Base-by-base conservation (phyloP, 2,888 invertebrate genomes). In the Eudemis profundana region DNA sequence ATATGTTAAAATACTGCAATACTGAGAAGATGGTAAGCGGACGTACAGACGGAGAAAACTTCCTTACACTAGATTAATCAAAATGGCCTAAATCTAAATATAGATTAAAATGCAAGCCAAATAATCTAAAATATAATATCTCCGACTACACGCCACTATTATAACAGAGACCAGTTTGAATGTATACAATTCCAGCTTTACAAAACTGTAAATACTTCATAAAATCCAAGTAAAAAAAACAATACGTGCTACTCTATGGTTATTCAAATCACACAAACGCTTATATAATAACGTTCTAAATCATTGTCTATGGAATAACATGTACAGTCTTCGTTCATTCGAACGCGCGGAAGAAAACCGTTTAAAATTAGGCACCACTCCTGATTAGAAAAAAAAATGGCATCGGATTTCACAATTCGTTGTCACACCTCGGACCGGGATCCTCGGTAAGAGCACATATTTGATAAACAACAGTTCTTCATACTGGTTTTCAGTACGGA, bases 211-310 rank as follows among this genome's bases (percentile, higher is more conserved):
- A 65, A 57, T 56, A 47, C 40, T 53, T 66, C 51, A 68, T 63
- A 67, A 63, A 69, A 72, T 64, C 71, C 66, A 66, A 67, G 64
- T 65, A 68, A 68, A 71, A 69, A 70, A 69, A 74, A 72, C 65
- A 68, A 67, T 70, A 71, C 64, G 65, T 29, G 61, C 77, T 76
- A 82, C 70, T 72, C 78, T 80, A 81, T 75, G 78, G 79, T 83
- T 83, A 80, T 68, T 84, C 78, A 82, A 84, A 84, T 84, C 84
- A 84, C 84, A 83, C 83, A 79, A 56, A 79, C 77, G 81, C 84
- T 84, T 83, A 83, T 76, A 73, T 66, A n/a, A 70, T 77, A 76
- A 67, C 66, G 66, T 54, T 77, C 72, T 80, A 79, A 78, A 78
- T 70, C 12, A 64, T 49, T 46, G 70, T 76, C 74, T 78, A 82